Evolutionary conservation across 2,888 invertebrate species (phyloP).

Genomic region (Coenonympha glycerion): DNA sequence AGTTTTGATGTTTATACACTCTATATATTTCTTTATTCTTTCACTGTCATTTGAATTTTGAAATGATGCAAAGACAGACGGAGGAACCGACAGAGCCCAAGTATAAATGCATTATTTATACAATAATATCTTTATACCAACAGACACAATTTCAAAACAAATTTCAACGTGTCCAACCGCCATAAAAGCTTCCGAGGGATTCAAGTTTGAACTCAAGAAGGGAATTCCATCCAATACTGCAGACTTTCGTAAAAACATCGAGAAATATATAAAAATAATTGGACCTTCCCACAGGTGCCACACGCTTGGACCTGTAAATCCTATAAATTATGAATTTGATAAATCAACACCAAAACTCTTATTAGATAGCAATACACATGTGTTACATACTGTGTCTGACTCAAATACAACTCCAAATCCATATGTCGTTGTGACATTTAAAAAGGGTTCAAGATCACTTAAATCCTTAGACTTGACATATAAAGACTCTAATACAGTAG

Average conservation of each 20-base stretch:
- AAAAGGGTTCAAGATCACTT: conserved; percentile 16
- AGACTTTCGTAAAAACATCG: conserved; percentile 28
- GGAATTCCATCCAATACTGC: conserved; percentile 18
- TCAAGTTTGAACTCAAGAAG: conserved; percentile 35
- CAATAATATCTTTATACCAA: no score
- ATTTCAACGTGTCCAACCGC: no score
- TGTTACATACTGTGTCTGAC: neutral
- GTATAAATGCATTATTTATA: no score
- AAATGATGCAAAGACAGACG: no score
- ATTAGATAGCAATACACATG: neutral
- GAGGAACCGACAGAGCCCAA: no score
- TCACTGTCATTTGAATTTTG: no score
- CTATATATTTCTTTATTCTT: no score
- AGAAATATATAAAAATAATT: conserved; percentile 36
- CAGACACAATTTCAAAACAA: no score
- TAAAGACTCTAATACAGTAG: neutral
- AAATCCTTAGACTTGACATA: conserved; percentile 16
- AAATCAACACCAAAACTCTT: neutral
- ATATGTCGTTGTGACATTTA: neutral
- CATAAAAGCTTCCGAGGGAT: no score
- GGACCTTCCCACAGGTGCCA: neutral
- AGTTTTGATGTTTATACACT: no score
- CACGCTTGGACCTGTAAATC: neutral
- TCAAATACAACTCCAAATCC: neutral
- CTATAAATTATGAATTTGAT: conserved; percentile 3